A percentile compares a stretch with the other conserved stretches of the same genome.
Conservation (phyloP, 2,888 invertebrate species). For the Lacanobia oleracea region DNA sequence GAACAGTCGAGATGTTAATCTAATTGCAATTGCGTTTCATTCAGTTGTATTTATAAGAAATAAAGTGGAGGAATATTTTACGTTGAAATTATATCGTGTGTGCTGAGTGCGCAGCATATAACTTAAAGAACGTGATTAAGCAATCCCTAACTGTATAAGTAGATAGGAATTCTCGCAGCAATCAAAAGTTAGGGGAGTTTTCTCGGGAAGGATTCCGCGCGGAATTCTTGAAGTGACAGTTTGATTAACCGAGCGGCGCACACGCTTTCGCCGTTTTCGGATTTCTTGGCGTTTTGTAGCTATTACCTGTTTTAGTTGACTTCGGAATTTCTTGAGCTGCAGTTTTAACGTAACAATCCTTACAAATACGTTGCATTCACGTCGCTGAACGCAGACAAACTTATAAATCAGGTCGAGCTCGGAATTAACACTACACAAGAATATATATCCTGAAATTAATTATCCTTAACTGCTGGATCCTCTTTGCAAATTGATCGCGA, state of each 20-base stretch:
- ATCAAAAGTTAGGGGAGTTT: conserved; percentile 89
- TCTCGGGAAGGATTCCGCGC: conserved; percentile 87
- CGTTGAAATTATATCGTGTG: conserved; percentile 56
- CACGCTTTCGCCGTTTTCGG: conserved; percentile 85
- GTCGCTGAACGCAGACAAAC: conserved; percentile 41
- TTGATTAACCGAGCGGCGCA: conserved; percentile 90
- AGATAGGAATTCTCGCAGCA: conserved; percentile 86
- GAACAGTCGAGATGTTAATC: conserved; percentile 77
- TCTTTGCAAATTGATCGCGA: conserved; percentile 80
- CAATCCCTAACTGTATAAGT: conserved; percentile 85
- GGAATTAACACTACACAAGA: conserved; percentile 57
- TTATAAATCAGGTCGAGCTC: conserved; percentile 56
- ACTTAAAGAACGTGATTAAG: conserved; percentile 84
- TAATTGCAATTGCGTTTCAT: conserved; percentile 75
- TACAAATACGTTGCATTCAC: conserved; percentile 54
- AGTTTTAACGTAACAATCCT: conserved; percentile 60
- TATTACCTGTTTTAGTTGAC: conserved; percentile 82
- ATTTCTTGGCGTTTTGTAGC: conserved; percentile 85
- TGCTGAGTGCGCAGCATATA: conserved; percentile 66
- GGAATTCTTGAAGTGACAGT: conserved; percentile 91
- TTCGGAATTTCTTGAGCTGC: conserved; percentile 71
- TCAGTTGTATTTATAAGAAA: conserved; percentile 59
- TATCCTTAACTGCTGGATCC: conserved; percentile 70
- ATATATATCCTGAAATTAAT: conserved; percentile 72
- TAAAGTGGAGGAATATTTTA: conserved; percentile 43